These are phyloP conservation scores for Hipposideros armiger DNA, from an alignment of 2,113 vertebrate species.

Conservation along the genomic window DNA sequence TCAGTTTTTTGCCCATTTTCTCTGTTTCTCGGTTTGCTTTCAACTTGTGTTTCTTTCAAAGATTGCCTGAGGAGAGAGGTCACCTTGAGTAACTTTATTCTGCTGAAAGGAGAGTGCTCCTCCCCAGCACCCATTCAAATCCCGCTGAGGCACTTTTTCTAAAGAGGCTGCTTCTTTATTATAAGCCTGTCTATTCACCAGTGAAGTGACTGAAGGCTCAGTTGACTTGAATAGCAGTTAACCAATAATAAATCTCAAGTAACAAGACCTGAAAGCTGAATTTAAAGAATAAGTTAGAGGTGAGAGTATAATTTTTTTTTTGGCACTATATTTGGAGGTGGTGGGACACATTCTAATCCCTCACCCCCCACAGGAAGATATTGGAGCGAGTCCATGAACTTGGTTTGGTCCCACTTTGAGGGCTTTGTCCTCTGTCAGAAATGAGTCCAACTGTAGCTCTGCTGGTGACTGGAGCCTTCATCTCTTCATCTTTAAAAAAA, in stretches of 20 bases:
- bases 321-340: not conserved
- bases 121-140: not conserved
- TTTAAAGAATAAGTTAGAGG: not conserved
- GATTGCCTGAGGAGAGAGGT: conserved; percentile 36
- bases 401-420: not conserved
- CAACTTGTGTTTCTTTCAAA: conserved; percentile 58
- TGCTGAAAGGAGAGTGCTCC: not conserved
- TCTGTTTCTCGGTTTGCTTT: conserved; percentile 43
- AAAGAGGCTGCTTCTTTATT: conserved; percentile 10
- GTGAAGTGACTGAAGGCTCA: conserved; percentile 37
- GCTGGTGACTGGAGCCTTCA: not conserved
- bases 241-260: not conserved
- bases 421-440: not conserved
- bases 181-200: conserved; percentile 11
- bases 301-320: conserved; percentile 7
- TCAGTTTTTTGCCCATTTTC: not conserved
- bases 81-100: conserved; percentile 6
- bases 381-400: conserved; percentile 1
- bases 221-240: conserved; percentile 27
- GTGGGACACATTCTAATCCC: not conserved
- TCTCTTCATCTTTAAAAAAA: conserved; percentile 2
- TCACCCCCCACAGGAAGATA: not conserved
- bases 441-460: not conserved
- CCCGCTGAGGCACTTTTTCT: conserved; percentile 27
- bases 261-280: not conserved